A percentile compares a stretch with the other conserved stretches of the same genome.
phyloP scores from a whole-genome alignment of 2,797 vertebrate species.

The Sorex maritimensis region DNA sequence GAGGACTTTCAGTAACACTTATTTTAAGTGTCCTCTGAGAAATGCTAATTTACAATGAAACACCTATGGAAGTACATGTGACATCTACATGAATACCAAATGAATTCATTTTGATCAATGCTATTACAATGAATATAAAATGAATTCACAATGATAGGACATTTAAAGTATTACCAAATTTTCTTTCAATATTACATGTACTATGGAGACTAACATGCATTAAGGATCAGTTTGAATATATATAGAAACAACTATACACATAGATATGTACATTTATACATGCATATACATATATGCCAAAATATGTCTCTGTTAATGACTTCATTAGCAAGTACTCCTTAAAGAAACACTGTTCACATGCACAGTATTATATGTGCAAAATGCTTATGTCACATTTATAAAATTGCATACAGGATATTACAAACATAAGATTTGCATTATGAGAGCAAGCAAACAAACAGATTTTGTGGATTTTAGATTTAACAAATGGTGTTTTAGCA shows the following conservation, averaged over 20 bases:
- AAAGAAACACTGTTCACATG: conserved; percentile 36
- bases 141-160: conserved; percentile 90
- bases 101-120: conserved; percentile 94
- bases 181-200: conserved; percentile 87
- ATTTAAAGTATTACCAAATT: conserved; percentile 87
- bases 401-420: conserved; percentile 67
- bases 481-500: conserved; percentile 69
- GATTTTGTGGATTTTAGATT: conserved; percentile 63
- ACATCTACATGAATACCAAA: conserved; percentile 93
- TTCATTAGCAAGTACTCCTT: conserved; percentile 67
- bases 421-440: conserved; percentile 70
- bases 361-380: conserved; percentile 43
- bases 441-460: conserved; percentile 67
- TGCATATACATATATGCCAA: background rate
- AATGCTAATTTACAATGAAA: conserved; percentile 93
- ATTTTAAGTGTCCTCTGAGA: conserved; percentile 94
- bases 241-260: background rate
- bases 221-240: conserved; percentile 69
- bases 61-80: conserved; percentile 93
- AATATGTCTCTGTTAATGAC: background rate
- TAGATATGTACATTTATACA: conserved; percentile 12
- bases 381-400: conserved; percentile 64
- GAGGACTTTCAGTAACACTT: conserved; percentile 94
- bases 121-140: conserved; percentile 91
- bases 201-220: conserved; percentile 80